Evolutionary conservation across 30 jellyfish, hydroid and myxozoan species (phyloP).

Genomic region (Turritopsis rubra): DNA sequence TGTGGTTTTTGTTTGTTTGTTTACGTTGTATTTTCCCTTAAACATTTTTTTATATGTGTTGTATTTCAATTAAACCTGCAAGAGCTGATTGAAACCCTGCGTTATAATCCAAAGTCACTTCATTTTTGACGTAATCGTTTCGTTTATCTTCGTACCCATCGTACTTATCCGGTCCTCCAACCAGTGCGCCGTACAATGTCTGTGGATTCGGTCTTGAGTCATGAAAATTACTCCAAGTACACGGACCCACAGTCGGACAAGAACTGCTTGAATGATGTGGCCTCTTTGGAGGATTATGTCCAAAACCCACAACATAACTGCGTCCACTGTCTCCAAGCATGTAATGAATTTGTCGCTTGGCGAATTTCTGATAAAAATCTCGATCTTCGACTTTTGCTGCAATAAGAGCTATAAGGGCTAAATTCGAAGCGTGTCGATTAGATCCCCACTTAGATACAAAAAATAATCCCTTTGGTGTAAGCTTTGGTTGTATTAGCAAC

Average conservation of each 20-base stretch:
- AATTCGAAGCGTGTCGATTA: constrained; percentile 53
- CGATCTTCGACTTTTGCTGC: constrained; percentile 35
- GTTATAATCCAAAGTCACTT: constrained; percentile 53
- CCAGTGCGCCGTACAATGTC: constrained; percentile 62
- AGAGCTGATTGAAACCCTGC: constrained; percentile 75
- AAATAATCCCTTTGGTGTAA: constrained; percentile 53
- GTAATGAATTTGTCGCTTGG: constrained; percentile 42
- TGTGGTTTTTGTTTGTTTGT: too few species aligned
- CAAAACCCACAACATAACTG: constrained; percentile 63
- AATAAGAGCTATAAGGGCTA: constrained; percentile 44
- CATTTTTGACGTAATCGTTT: constrained; percentile 53
- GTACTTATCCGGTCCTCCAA: constrained; percentile 58
- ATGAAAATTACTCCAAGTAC: constrained; percentile 37
- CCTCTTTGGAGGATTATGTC: constrained; percentile 43
- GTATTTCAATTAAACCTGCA: constrained; percentile 49
- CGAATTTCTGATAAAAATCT: constrained; percentile 38
- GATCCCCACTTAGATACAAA: constrained; percentile 52
- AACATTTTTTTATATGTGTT: not conserved
- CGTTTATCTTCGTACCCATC: constrained; percentile 43
- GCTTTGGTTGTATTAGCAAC: constrained; percentile 21
- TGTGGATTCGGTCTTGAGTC: constrained; percentile 41
- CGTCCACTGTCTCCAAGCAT: constrained; percentile 57
- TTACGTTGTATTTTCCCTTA: too few species aligned
- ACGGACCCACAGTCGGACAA: constrained; percentile 46
- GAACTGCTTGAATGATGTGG: constrained; percentile 71